Evolutionary conservation across 2,113 vertebrate genomes (phyloP).

Genomic region (Oncorhynchus nerka): DNA sequence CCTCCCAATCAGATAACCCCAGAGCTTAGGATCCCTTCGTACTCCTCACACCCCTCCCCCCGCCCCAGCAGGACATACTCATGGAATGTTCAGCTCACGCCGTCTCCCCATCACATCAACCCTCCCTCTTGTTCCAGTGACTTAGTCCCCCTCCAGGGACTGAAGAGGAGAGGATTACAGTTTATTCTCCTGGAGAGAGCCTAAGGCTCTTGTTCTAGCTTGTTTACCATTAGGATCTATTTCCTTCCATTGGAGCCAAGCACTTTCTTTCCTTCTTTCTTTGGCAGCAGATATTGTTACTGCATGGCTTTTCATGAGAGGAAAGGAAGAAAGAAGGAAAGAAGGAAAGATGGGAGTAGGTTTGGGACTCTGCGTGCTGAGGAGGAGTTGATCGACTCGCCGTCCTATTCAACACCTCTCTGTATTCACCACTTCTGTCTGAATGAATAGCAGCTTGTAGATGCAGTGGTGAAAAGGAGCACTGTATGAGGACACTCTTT

Average conservation of each 20-base stretch:
- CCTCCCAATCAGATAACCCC: slow-evolving; percentile 32
- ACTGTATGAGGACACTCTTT: not conserved
- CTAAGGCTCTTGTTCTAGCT: slow-evolving; percentile 31
- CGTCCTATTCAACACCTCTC: slow-evolving; percentile 17
- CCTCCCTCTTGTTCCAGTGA: slow-evolving; percentile 14
- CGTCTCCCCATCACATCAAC: not conserved
- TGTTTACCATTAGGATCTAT: slow-evolving; percentile 32
- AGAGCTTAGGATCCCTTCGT: not conserved
- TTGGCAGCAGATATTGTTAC: slow-evolving; percentile 14
- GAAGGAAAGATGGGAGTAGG: not conserved
- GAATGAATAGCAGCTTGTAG: slow-evolving; percentile 8
- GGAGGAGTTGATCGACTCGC: slow-evolving; percentile 9
- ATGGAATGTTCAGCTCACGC: not conserved
- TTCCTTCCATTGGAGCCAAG: not conserved
- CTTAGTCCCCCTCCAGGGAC: slow-evolving; percentile 4
- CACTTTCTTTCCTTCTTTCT: not conserved
- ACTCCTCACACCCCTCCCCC: not conserved
- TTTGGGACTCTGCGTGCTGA: not conserved
- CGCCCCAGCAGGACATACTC: slow-evolving; percentile 22
- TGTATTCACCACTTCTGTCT: not conserved
- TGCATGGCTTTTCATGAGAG: not conserved
- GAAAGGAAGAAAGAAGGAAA: not conserved
- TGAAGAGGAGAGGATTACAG: slow-evolving; percentile 22
- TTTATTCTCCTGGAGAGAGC: slow-evolving; percentile 14
- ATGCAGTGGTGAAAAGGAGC: slow-evolving; percentile 5